Percentiles rank a stretch among this genome's conserved stretches.
phyloP scores from a whole-genome alignment of 2,113 vertebrate genomes.

The Coptodon bakossiorum region DNA sequence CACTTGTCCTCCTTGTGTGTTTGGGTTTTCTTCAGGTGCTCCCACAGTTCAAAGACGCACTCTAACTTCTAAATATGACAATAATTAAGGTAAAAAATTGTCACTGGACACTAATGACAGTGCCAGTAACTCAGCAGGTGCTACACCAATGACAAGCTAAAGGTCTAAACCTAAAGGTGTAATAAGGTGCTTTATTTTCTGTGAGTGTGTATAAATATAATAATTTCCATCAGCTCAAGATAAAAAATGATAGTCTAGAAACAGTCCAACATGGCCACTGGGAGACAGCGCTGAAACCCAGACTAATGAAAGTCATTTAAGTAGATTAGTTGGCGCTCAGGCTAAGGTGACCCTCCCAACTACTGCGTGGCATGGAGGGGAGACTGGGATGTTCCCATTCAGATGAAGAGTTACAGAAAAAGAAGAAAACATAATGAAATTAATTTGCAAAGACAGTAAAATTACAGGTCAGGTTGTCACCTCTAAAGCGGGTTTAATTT shows the following conservation, averaged over 20 bases:
- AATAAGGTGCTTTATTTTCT: not conserved
- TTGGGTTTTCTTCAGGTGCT: not conserved
- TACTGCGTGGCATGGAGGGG: not conserved
- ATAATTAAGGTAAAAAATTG: not conserved
- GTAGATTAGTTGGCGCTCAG: conserved; percentile 5
- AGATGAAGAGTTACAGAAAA: not conserved
- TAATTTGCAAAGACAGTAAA: not conserved
- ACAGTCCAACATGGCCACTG: not conserved
- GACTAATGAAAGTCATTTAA: conserved; percentile 20
- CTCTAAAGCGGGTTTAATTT: not conserved
- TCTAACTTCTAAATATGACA: not conserved
- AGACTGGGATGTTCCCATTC: not conserved
- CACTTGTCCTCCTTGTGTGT: not conserved
- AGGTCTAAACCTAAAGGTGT: not conserved
- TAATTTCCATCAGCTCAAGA: not conserved
- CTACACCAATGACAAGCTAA: not conserved
- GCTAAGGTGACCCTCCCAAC: not conserved
- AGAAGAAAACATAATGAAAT: not conserved
- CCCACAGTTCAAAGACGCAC: not conserved
- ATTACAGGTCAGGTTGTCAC: not conserved
- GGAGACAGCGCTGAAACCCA: not conserved
- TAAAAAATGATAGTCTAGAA: not conserved
- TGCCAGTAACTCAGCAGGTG: not conserved
- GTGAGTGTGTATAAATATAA: not conserved
- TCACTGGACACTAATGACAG: not conserved